Base-by-base conservation (phyloP, 2,113 vertebrate species). In the Ctenomys sociabilis region DNA sequence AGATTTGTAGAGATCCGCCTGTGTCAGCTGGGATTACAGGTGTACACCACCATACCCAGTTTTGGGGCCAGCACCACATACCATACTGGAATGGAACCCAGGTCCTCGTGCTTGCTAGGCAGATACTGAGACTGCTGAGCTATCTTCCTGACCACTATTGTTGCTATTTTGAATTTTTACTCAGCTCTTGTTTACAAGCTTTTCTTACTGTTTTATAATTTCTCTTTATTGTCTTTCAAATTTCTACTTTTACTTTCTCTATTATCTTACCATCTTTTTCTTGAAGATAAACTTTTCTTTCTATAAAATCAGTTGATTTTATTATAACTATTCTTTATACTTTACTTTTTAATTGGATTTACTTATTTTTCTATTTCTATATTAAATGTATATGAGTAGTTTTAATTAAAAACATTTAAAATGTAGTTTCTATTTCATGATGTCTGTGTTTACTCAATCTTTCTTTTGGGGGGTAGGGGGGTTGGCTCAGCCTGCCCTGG, bases 271-370 rank as follows among this genome's bases (percentile, higher is more conserved):
- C 30, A 35, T 91, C 66, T 72, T 81, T 90, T 89, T 93, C 75
- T 93, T 95, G 8, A 70, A 68, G 35, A 35, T 87, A 92, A 64
- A 2, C 12, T 94, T 72, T 82, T 19, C 72, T 78, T 93, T 73
- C 72, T 32, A 73, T 43, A 73, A n/a, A 88, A 73, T 12, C 66
- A 49, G 22, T 45, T 13, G 63, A 66, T 43, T 90, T 87, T 35
- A 28, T 73, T 37, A 1, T 54, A 85, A 35, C 85, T 68, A 75
- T n/a, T 73, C 73, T 92, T 88, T 43, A 49, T 57, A 37, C 82
- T 91, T 70, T 82, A 83, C 59, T 86, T 75, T 82, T 95, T 75
- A 84, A 59, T 73, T 90, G 12, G 4, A 77, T 59, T 94, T 95
- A 85, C 24, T 85, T 75, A 93, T 64, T 85, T 92, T 63, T 86